Base-by-base conservation (phyloP, 1,140 invertebrate species). In the Zaprionus africanus region DNA sequence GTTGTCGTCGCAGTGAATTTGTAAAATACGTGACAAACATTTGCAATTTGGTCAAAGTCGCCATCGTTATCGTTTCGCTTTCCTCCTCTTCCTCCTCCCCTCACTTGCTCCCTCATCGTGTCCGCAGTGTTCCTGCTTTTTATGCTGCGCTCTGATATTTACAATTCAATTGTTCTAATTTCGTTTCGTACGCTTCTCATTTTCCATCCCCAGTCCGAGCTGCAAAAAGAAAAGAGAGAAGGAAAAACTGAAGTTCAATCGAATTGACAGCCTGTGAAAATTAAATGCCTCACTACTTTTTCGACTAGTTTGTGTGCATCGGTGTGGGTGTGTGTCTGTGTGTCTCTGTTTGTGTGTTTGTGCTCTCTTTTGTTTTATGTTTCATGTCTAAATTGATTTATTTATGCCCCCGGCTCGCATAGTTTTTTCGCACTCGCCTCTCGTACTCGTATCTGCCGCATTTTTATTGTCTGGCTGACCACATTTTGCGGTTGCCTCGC, bases 91-190 rank as follows among this genome's bases (percentile, higher is more conserved):
- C 68, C 36, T 38, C 49, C 41, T 24, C 43, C 15, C 34, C 41
- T 36, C 63, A 61, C 69, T 31, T 0, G 9, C 31, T 11, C 66
- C 59, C 70, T 56, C 71, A 66, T 65, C 38, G 58, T 49, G 53
- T 36, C 26, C 28, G 59, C 56, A 38, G 41, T 76, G 28, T 31
- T 61, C 5, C 51, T 38, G 4, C 59, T 62, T 64, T 51, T 78
- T 78, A 51, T 60, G 67, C 69, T 62, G 41, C n/a, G 79, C 41
- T 85, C 76, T 75, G 69, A 69, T 90, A 90, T 90, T 90, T 90
- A 90, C 85, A 90, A 90, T 90, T 90, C 86, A 90, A 90, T 90
- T 90, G 85, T 90, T 90, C 85, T 90, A 90, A 90, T 90, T 90
- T 86, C 72, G 74, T 85, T 85, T 70, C 58, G 68, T 66, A 64